Evolutionary conservation across 2,888 invertebrate genomes (phyloP).

Genomic region (Phlogophora meticulosa): DNA sequence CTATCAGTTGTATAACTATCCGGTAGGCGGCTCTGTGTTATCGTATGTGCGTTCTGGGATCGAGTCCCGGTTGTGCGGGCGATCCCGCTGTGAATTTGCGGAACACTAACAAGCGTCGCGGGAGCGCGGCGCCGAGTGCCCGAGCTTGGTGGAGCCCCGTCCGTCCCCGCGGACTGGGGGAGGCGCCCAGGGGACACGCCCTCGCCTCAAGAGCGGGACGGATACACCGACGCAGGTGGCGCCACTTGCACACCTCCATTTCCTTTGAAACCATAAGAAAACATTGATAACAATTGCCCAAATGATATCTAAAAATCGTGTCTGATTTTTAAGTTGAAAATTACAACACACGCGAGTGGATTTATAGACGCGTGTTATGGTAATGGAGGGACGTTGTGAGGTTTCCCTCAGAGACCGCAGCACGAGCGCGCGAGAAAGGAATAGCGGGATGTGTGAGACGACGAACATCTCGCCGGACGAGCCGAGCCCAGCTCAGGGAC

Average conservation of each 20-base stretch:
- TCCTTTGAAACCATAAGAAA: conserved; percentile 59
- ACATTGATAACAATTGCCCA: conserved; percentile 15
- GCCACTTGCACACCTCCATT: conserved; percentile 77
- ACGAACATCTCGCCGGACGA: conserved; percentile 85
- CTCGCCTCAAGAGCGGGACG: conserved; percentile 90
- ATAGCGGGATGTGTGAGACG: conserved; percentile 83
- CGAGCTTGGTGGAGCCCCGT: conserved; percentile 90
- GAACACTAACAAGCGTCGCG: conserved; percentile 91
- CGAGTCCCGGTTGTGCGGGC: conserved; percentile 89
- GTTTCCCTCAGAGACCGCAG: conserved; percentile 86
- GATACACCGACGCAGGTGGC: conserved; percentile 84
- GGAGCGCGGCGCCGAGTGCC: conserved; percentile 89
- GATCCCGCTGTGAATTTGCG: conserved; percentile 91
- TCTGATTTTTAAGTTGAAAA: conserved; percentile 60
- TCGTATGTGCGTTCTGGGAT: conserved; percentile 89
- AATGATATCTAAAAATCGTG: conserved; percentile 43
- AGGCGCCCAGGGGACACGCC: conserved; percentile 91
- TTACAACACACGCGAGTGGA: conserved; percentile 65
- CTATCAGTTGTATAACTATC: conserved; percentile 72
- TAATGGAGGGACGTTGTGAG: conserved; percentile 77
- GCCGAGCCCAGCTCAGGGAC: conserved; percentile 81
- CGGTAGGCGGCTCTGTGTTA: conserved; percentile 87
- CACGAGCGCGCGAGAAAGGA: conserved; percentile 81
- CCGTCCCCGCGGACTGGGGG: conserved; percentile 90
- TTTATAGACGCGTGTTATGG: conserved; percentile 72